Conservation (phyloP, 1,140 invertebrate genomes). For the Odontomachus brunneus region DNA sequence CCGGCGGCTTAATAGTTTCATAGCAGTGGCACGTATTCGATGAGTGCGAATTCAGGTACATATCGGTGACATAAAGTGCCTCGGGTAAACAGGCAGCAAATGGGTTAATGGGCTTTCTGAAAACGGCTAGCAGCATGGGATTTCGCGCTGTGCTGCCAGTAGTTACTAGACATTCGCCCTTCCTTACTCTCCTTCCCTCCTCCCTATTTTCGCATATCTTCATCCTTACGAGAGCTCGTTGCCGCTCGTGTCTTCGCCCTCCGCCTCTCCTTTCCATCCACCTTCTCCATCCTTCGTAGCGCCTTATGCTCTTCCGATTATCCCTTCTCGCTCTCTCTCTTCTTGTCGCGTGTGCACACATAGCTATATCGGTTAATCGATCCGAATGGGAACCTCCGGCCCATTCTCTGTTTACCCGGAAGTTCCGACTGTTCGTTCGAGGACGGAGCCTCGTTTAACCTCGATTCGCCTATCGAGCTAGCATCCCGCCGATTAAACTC, state of each 20-base stretch:
- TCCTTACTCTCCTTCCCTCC: too few species aligned
- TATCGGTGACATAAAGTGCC: slow-evolving; percentile 66
- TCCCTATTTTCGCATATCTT: slow-evolving; percentile 16
- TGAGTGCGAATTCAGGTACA: slow-evolving; percentile 43
- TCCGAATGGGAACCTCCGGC: slow-evolving; percentile 42
- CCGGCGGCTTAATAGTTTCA: slow-evolving; percentile 39
- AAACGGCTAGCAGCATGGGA: slow-evolving; percentile 51
- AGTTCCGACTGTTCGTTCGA: slow-evolving; percentile 52
- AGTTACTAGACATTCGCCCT: slow-evolving; percentile 13
- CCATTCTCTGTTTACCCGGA: slow-evolving; percentile 62
- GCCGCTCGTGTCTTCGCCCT: neutral
- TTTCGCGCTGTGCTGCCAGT: slow-evolving; percentile 20
- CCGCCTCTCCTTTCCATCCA: neutral
- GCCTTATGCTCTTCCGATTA: slow-evolving; percentile 1
- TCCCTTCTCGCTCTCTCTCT: neutral
- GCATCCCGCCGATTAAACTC: slow-evolving; percentile 62
- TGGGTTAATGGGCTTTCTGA: slow-evolving; percentile 71
- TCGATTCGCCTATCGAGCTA: slow-evolving; percentile 61
- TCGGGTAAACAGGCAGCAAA: slow-evolving; percentile 67
- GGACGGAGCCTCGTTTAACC: slow-evolving; percentile 58
- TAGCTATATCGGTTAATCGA: slow-evolving; percentile 57
- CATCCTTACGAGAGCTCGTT: neutral
- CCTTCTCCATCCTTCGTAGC: neutral
- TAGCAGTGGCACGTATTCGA: slow-evolving; percentile 40
- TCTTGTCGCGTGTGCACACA: slow-evolving; percentile 27